Evolutionary conservation across 2,797 vertebrate species (phyloP), one percentile per base, ranked within the genome.

Genomic region (Pantherophis alleghaniensis): DNA sequence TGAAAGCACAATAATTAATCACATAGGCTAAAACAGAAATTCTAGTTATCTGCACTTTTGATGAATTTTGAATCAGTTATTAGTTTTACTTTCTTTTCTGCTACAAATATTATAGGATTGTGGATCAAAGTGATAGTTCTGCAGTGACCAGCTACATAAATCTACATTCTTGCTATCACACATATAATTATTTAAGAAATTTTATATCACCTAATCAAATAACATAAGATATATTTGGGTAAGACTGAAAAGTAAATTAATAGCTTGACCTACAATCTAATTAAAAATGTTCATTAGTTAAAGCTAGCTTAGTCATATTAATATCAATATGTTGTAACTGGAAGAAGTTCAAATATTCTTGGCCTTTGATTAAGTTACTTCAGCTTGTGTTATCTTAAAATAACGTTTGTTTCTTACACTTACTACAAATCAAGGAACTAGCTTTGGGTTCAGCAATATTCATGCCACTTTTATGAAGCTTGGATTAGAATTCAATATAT

Each of bases 251-350:
- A 51, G 37, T 87, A 69, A 69, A 87, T 74, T 16, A 87, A 90
- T 83, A 90, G 89, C 55, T 90, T 87, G 83, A 90, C 83, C 83
- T 93, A 74, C 53, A 93, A 89, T 42, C 92, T 42, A 87, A 90
- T 93, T 93, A 93, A 66, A 26, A 87, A 93, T 59, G n/a, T 87
- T 57, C 60, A 87, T 87, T 61, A 63, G 59, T 26, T 47, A 57
- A 90, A 91, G 55, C 37, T 63, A 93, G 32, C 90, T 87, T 93
- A 74, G 61, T 91, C 60, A 86, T 42, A 91, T 59, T 32, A 86
- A 74, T 91, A 55, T 51, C 92, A 91, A 69, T 89, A 42, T 55
- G 86, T 22, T 14, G 32, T 42, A 79, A 69, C 16, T 87, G 86
- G 92, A 63, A 88, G 53, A 51, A 69, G 24, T 88, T 57, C 83